phyloP scores from a whole-genome alignment of 2,888 invertebrate species.

The Margaritifera margaritifera region DNA sequence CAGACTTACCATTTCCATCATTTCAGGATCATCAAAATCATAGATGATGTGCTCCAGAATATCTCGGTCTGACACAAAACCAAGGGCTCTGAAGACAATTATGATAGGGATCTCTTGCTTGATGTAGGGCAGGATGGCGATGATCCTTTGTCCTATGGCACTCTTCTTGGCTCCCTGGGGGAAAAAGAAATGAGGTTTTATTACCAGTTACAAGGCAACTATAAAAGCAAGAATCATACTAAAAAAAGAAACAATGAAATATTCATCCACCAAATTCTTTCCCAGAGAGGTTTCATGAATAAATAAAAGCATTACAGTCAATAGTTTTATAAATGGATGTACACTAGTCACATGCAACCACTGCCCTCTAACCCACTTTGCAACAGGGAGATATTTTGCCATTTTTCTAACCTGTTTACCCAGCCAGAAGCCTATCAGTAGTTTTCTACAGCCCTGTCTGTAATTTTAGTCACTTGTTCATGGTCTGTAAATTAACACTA shows the following conservation, averaged over 20 bases:
- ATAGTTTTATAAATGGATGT: too few relatives aligned
- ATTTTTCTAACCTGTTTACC: too few relatives aligned
- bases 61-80: constrained; percentile 99
- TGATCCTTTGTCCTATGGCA: constrained; percentile 98
- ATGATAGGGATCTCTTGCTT: constrained; percentile 99
- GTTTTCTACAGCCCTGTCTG: too few relatives aligned
- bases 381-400: too few relatives aligned
- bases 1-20: constrained; percentile 97
- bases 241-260: neutral
- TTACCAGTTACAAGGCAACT: neutral
- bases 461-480: too few relatives aligned
- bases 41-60: constrained; percentile 99
- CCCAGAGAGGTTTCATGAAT: too few relatives aligned
- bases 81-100: constrained; percentile 99
- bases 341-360: too few relatives aligned
- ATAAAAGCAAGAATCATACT: neutral
- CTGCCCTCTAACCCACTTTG: too few relatives aligned
- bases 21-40: constrained; percentile 99
- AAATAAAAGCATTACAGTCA: too few relatives aligned
- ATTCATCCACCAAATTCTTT: too few relatives aligned
- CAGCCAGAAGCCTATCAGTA: too few relatives aligned
- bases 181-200: constrained; percentile 3
- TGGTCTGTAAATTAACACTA: too few relatives aligned
- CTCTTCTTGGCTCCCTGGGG: constrained; percentile 95
- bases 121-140: constrained; percentile 98